Base-by-base conservation (phyloP, 2,888 invertebrate species). In the Arenicola marina region DNA sequence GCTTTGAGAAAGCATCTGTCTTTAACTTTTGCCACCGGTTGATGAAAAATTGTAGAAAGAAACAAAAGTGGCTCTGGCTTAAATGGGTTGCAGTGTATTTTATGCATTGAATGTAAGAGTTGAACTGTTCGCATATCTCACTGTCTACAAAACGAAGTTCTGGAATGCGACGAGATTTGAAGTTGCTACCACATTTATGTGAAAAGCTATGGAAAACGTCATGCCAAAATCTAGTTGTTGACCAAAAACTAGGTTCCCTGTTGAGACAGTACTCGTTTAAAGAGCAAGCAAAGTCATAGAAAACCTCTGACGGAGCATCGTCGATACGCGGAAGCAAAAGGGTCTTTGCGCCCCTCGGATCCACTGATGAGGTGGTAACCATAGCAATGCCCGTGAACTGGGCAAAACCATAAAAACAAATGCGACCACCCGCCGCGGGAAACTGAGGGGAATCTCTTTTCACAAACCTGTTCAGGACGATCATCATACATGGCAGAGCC, bases 41-140 rank as follows among this genome's bases (percentile, higher is more conserved):
- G n/a, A 38, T 38, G 11, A 38, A 15, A 38, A 38, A 38, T 38
- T 38, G 43, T 15, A 56, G 26, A 38, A 56, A 56, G 15, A 21
- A 26, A 7, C 7, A 24, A 38, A 56, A 56, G 24, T 56, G 56
- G 33, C 21, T 43, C 26, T 56, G 56, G 4, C 18, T 38, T 11
- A 56, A 21, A 56, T 56, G 56, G n/a, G 38, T 24, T 4, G 18
- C 56, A 43, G 56, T 56, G 26, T 56, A 56, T 28, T 56, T 56
- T 4, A 56, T 38, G 21, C 43, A 38, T 24, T 24, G 38, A 11
- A 56, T 38, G 24, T 21, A 56, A 7, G 38, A 15, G 38, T 56
- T 56, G 24, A 56, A 56, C 26, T 56, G 56, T 56, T 56, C 56
- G 24, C 56, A 56, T 7, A 56, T 56, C 26, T 56, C 56, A 21